Evolutionary conservation across 2,888 invertebrate species (phyloP).

Genomic region (Salticus scenicus): DNA sequence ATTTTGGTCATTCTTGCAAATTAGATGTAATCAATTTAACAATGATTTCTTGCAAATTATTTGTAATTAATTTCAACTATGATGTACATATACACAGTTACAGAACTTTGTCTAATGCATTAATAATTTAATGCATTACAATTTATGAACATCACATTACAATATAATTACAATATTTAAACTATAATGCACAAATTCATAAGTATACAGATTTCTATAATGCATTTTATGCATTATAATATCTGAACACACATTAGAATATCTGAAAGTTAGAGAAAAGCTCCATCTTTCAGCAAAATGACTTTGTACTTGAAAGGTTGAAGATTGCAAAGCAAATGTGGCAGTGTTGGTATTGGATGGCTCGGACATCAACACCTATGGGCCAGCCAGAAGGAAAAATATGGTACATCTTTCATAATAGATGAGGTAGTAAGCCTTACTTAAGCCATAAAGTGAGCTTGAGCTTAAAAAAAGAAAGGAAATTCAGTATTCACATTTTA

Average conservation of each 20-base stretch:
- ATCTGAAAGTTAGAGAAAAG: conserved; percentile 15
- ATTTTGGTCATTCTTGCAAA: too few species aligned
- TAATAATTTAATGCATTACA: neutral
- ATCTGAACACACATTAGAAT: neutral
- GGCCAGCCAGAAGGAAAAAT: conserved; percentile 16
- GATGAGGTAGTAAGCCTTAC: conserved; percentile 35
- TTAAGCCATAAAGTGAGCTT: conserved; percentile 62
- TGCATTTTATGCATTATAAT: neutral
- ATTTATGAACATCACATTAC: conserved; percentile 4
- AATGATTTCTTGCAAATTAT: too few species aligned
- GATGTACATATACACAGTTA: conserved; percentile 1
- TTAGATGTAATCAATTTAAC: too few species aligned
- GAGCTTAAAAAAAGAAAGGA: conserved; percentile 21
- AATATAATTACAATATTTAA: too few species aligned
- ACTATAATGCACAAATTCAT: too few species aligned
- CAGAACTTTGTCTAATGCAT: neutral
- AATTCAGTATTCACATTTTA: too few species aligned
- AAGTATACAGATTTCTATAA: too few species aligned
- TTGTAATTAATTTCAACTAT: too few species aligned
- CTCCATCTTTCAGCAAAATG: conserved; percentile 34
- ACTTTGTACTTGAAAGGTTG: conserved; percentile 62
- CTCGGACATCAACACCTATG: conserved; percentile 42
- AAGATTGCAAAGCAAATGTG: conserved; percentile 54
- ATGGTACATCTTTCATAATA: neutral
- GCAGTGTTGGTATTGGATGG: conserved; percentile 57